phyloP scores from a whole-genome alignment of 2,888 invertebrate genomes.

The Netelia melanura region DNA sequence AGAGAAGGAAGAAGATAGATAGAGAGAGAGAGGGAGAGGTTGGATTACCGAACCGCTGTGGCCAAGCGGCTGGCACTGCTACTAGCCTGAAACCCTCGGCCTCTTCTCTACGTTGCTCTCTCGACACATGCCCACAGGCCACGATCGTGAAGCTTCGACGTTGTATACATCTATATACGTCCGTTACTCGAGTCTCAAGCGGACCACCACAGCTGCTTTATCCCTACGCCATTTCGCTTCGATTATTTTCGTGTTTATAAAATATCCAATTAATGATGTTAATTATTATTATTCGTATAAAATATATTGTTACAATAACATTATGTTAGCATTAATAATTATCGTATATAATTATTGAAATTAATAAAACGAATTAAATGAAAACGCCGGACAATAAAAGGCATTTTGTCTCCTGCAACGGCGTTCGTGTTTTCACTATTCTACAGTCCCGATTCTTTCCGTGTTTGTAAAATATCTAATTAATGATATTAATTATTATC shows the following conservation, averaged over 20 bases:
- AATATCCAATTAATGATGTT: too few relatives aligned
- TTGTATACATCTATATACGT: conserved; percentile 37
- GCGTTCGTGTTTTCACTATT: too few relatives aligned
- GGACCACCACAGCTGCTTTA: conserved; percentile 35
- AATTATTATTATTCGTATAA: too few relatives aligned
- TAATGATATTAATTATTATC: too few relatives aligned
- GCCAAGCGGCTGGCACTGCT: background rate
- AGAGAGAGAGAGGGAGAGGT: background rate
- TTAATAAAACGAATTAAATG: background rate
- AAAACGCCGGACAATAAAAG: background rate
- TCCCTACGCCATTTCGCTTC: background rate
- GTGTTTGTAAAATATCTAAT: too few relatives aligned
- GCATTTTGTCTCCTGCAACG: too few relatives aligned
- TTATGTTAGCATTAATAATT: too few relatives aligned
- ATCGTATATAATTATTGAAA: too few relatives aligned
- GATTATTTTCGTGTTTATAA: background rate
- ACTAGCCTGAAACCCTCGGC: conserved; percentile 29
- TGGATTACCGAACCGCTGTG: background rate
- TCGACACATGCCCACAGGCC: conserved; percentile 31
- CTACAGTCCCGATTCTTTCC: background rate
- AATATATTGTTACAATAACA: too few relatives aligned
- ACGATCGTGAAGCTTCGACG: conserved; percentile 41
- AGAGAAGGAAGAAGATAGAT: too few relatives aligned
- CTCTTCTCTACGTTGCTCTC: background rate
- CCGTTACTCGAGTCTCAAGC: background rate